Evolutionary conservation across 2,888 invertebrate species (phyloP).

Genomic region (Drosophila lutescens): DNA sequence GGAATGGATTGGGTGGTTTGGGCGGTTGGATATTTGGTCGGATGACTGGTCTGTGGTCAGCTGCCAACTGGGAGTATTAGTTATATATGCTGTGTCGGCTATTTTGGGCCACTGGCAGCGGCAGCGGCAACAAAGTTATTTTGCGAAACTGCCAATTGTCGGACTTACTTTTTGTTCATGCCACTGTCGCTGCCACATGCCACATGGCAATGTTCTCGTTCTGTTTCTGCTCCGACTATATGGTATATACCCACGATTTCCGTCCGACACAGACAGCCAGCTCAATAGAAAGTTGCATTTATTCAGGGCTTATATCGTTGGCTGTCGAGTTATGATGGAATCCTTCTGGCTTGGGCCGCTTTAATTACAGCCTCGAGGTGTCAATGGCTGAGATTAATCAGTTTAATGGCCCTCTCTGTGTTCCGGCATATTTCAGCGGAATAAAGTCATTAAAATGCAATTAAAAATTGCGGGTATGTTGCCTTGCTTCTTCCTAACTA

Average conservation of each 20-base stretch:
- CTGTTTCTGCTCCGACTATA: constrained; percentile 21
- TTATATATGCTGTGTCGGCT: constrained; percentile 67
- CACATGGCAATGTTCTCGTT: constrained; percentile 30
- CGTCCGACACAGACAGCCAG: constrained; percentile 22
- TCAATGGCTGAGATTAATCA: constrained; percentile 72
- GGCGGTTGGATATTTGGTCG: constrained; percentile 44
- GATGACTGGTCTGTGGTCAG: constrained; percentile 51
- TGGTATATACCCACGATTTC: constrained; percentile 11
- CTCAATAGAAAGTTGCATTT: constrained; percentile 33
- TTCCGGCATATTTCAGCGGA: constrained; percentile 48
- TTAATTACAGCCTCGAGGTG: constrained; percentile 59
- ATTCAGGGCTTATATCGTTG: constrained; percentile 28
- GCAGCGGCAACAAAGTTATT: constrained; percentile 62
- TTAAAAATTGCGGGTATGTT: constrained; percentile 61
- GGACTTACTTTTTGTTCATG: constrained; percentile 49
- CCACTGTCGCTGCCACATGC: constrained; percentile 38
- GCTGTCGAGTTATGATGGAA: constrained; percentile 35
- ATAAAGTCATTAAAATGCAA: constrained; percentile 78
- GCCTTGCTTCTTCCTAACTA: constrained; percentile 21
- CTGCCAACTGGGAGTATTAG: constrained; percentile 62
- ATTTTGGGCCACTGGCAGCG: constrained; percentile 48
- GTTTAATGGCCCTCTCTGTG: constrained; percentile 68
- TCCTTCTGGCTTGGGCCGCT: constrained; percentile 36
- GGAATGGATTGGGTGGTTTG: constrained; percentile 17
- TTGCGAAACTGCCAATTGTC: constrained; percentile 71